Conservation (phyloP, 2,797 vertebrate species). For the Micrastur ruficollis region DNA sequence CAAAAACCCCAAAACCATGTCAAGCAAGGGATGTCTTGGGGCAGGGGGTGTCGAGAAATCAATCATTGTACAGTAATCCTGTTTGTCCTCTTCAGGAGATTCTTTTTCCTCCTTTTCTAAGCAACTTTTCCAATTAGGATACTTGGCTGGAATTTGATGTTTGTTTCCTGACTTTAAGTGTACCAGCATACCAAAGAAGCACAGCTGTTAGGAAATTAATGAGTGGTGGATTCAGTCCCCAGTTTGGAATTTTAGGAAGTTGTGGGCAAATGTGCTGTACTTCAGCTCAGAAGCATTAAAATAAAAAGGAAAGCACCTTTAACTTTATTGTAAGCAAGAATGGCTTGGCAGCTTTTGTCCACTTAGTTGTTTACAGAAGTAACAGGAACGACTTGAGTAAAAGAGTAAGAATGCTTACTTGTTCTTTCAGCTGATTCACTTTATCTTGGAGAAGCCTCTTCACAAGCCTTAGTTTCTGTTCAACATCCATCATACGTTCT, state of each 20-base stretch:
- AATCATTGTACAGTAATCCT: not conserved
- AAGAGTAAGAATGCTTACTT: constrained; percentile 76
- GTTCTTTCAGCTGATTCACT: constrained; percentile 91
- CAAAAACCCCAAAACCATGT: not conserved
- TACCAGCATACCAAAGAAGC: not conserved
- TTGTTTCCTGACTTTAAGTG: not conserved
- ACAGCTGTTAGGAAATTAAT: not conserved
- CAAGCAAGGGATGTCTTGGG: not conserved
- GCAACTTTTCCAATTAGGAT: not conserved
- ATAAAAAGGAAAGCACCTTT: not conserved
- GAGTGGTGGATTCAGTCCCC: not conserved
- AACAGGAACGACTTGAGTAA: not conserved
- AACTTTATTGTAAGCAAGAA: not conserved
- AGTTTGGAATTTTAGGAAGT: not conserved
- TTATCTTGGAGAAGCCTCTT: constrained; percentile 94
- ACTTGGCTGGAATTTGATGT: not conserved
- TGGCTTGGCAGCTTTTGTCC: not conserved
- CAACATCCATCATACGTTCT: constrained; percentile 89
- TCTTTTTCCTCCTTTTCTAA: not conserved
- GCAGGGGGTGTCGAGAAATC: not conserved
- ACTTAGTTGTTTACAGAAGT: not conserved
- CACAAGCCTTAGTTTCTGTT: constrained; percentile 88
- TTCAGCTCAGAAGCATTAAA: not conserved
- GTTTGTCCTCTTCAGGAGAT: not conserved
- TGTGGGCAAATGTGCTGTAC: not conserved